These are phyloP conservation scores for Antechinus stuartii DNA, from an alignment of 2,113 vertebrate genomes.

Conservation along the genomic window DNA sequence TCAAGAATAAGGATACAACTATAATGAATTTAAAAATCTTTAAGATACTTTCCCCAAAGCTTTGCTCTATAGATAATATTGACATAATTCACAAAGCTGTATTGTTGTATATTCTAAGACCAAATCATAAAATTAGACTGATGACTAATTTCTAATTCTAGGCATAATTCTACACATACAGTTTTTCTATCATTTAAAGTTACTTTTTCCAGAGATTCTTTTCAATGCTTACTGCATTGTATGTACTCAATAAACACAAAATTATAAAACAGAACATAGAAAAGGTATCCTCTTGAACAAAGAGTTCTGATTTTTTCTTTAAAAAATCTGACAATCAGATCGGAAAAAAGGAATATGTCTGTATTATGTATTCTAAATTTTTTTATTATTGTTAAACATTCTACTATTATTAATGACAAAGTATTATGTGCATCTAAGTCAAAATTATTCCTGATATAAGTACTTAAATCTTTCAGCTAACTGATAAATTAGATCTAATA, in stretches of 20 bases:
- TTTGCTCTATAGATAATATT: neutral
- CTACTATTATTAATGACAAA: neutral
- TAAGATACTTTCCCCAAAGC: neutral
- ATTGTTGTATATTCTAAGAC: neutral
- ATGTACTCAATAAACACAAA: neutral
- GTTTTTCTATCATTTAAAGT: neutral
- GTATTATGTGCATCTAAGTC: neutral
- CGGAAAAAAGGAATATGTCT: neutral
- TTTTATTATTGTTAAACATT: constrained; percentile 5
- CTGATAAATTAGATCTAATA: neutral
- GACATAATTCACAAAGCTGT: neutral
- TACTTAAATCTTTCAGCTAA: constrained; percentile 18
- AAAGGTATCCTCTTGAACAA: neutral
- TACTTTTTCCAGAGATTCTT: neutral
- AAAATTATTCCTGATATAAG: neutral
- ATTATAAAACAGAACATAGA: constrained; percentile 3
- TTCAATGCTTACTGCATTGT: neutral
- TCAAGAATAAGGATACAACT: constrained; percentile 63
- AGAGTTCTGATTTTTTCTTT: constrained; percentile 1
- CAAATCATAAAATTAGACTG: constrained; percentile 39
- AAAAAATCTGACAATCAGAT: neutral
- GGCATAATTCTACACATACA: constrained; percentile 15
- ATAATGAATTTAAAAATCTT: neutral
- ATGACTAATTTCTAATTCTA: neutral
- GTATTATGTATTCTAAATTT: neutral